A percentile compares a stretch with the other conserved stretches of the same genome.
phyloP scores from a whole-genome alignment of 2,113 vertebrate genomes.

The Pygoscelis adeliae region DNA sequence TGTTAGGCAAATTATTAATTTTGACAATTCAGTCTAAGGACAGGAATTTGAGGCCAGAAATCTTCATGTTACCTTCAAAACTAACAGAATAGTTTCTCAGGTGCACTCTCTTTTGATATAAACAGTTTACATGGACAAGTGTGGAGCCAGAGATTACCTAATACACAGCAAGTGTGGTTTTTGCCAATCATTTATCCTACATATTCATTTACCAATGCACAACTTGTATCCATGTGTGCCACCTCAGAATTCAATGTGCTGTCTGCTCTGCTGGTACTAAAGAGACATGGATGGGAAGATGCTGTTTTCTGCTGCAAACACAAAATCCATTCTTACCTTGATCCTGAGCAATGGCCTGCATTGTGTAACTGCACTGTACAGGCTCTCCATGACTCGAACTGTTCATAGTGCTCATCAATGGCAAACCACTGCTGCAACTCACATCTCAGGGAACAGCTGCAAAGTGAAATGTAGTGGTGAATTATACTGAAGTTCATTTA shows the following conservation, averaged over 20 bases:
- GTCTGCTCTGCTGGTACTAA: not conserved
- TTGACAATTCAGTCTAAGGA: not conserved
- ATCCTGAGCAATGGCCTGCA: slow-evolving; percentile 80
- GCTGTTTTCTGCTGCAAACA: not conserved
- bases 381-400: slow-evolving; percentile 72
- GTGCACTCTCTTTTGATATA: not conserved
- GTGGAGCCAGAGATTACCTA: not conserved
- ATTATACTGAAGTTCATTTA: not conserved
- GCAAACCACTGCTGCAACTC: slow-evolving; percentile 82
- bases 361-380: slow-evolving; percentile 79
- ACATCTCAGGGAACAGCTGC: slow-evolving; percentile 81
- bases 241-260: not conserved
- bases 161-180: not conserved
- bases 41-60: not conserved
- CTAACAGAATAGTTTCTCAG: not conserved
- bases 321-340: slow-evolving; percentile 68
- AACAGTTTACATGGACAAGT: not conserved
- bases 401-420: slow-evolving; percentile 79
- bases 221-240: not conserved
- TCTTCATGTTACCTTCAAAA: not conserved
- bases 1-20: not conserved
- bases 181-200: not conserved
- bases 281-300: not conserved
- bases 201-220: not conserved
- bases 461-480: not conserved